These are phyloP conservation scores for Etheostoma nigrum DNA, from an alignment of 2,797 vertebrate genomes.

Conservation along the genomic window DNA sequence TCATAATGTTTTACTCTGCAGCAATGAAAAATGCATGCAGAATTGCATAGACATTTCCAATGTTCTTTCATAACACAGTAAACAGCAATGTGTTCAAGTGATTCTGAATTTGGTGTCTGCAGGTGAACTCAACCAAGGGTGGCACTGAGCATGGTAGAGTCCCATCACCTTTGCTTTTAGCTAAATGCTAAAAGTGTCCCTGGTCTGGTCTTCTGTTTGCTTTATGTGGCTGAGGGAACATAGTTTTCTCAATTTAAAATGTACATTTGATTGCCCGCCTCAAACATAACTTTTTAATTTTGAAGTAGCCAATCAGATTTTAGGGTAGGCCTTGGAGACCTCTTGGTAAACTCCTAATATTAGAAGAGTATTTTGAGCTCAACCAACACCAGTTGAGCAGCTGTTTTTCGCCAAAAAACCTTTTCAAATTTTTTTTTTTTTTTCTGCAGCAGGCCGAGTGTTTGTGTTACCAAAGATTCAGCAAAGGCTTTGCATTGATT, in stretches of 20 bases:
- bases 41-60: neutral
- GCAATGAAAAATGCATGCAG: neutral
- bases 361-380: neutral
- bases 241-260: neutral
- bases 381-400: neutral
- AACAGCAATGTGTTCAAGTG: neutral
- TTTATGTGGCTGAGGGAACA: neutral
- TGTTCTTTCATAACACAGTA: neutral
- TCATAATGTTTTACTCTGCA: neutral
- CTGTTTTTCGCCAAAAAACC: constrained; percentile 1
- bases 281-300: neutral
- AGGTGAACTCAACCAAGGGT: neutral
- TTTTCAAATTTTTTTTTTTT: neutral
- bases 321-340: neutral
- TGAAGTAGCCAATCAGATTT: neutral
- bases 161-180: neutral
- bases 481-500: constrained; percentile 1
- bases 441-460: neutral
- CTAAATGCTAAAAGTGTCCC: neutral
- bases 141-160: neutral
- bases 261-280: neutral
- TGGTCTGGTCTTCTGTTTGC: neutral
- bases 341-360: neutral
- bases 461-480: constrained; percentile 8
- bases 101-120: neutral